These are phyloP conservation scores for Drosophila bocki DNA, from an alignment of 1,140 invertebrate genomes.

Conservation along the genomic window DNA sequence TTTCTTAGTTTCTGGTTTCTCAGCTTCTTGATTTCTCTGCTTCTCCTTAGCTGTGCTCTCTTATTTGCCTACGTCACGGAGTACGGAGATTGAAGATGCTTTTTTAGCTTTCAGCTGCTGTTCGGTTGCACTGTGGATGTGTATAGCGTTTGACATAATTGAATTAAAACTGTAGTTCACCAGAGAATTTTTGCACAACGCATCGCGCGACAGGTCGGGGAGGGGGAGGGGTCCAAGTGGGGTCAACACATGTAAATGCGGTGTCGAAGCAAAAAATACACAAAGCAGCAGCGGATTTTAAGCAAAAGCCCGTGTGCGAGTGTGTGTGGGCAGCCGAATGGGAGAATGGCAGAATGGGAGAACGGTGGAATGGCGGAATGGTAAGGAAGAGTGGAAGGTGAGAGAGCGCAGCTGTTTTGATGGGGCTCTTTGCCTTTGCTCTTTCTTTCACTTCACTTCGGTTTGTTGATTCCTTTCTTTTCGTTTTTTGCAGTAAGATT, in stretches of 20 bases:
- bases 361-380: slow-evolving; percentile 53
- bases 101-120: slow-evolving; percentile 26
- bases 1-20: slow-evolving; percentile 6
- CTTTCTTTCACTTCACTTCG: slow-evolving; percentile 37
- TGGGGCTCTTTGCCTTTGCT: slow-evolving; percentile 34
- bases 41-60: slow-evolving; percentile 6
- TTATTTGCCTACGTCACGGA: slow-evolving; percentile 26
- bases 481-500: slow-evolving; percentile 68
- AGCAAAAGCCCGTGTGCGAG: slow-evolving; percentile 11
- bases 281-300: slow-evolving; percentile 35
- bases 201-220: slow-evolving; percentile 13
- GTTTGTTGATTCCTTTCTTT: slow-evolving; percentile 49
- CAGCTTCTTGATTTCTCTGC: slow-evolving; percentile 9
- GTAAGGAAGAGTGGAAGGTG: slow-evolving; percentile 29
- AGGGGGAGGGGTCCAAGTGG: slow-evolving; percentile 38
- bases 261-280: slow-evolving; percentile 45
- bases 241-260: slow-evolving; percentile 66
- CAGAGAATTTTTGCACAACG: slow-evolving; percentile 44
- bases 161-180: slow-evolving; percentile 63
- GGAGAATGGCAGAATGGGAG: slow-evolving; percentile 35
- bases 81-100: slow-evolving; percentile 19
- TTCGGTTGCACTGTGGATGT: slow-evolving; percentile 41
- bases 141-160: slow-evolving; percentile 55
- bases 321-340: slow-evolving; percentile 50
- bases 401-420: slow-evolving; percentile 69